Evolutionary conservation across 2,888 invertebrate genomes (phyloP).

Genomic region (Lasioglossum oenotherae): DNA sequence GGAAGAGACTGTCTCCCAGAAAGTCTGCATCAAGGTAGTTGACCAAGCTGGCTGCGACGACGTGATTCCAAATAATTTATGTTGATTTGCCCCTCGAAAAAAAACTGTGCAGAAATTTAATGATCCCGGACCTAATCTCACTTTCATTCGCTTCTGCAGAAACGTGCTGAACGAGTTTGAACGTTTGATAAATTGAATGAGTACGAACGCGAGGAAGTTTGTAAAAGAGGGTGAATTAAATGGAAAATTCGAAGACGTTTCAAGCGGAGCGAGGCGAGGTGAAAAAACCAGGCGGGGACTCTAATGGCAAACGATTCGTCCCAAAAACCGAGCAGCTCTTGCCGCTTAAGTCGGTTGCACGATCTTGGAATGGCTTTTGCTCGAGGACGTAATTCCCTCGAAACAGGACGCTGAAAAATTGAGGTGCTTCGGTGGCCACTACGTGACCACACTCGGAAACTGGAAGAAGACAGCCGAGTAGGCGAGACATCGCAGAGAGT

Average conservation of each 20-base stretch:
- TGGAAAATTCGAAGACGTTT: background rate
- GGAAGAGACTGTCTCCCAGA: background rate
- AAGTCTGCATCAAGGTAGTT: slow-evolving; percentile 1
- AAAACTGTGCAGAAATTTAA: too few relatives aligned
- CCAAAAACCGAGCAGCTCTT: slow-evolving; percentile 16
- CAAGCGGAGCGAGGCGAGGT: background rate
- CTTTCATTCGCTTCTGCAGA: too few relatives aligned
- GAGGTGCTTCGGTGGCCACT: slow-evolving; percentile 17
- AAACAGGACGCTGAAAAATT: slow-evolving; percentile 49
- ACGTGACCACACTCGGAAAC: slow-evolving; percentile 45
- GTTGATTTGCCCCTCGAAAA: too few relatives aligned
- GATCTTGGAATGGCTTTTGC: background rate
- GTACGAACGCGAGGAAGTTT: background rate
- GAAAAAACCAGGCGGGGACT: background rate
- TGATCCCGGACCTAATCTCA: too few relatives aligned
- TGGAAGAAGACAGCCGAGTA: background rate
- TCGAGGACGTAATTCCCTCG: slow-evolving; percentile 35
- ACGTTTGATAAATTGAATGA: too few relatives aligned
- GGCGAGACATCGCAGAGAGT: background rate
- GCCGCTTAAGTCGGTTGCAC: slow-evolving; percentile 24
- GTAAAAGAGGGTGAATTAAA: background rate
- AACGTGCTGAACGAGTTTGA: too few relatives aligned
- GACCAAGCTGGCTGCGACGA: background rate
- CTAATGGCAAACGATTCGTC: background rate
- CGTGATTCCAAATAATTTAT: too few relatives aligned